Conservation (phyloP, 2,113 vertebrate species). For the Mesitornis unicolor region DNA sequence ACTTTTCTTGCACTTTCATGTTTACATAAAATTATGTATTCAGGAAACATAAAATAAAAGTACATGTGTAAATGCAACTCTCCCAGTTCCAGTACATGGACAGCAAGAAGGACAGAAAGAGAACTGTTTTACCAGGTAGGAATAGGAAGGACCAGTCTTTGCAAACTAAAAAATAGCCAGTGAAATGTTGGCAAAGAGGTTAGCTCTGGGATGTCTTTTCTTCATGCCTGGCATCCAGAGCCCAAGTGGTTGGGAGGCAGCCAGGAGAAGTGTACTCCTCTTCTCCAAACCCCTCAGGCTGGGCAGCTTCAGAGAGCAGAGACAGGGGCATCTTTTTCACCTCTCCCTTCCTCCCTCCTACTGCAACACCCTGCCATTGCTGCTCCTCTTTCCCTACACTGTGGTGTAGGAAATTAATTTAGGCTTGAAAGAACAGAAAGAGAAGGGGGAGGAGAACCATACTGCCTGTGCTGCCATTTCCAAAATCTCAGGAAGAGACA, state of each 20-base stretch:
- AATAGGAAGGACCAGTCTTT: neutral
- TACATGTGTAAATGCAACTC: neutral
- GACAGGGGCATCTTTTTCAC: neutral
- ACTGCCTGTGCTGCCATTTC: neutral
- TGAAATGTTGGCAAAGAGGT: neutral
- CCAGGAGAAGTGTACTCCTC: neutral
- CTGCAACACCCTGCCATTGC: neutral
- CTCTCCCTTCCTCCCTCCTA: neutral
- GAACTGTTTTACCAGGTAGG: neutral
- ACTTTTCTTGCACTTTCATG: neutral
- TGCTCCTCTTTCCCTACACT: fast-evolving
- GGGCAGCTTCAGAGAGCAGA: neutral
- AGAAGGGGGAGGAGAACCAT: neutral
- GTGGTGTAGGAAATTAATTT: neutral
- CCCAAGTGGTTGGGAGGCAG: neutral
- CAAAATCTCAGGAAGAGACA: neutral
- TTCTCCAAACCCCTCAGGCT: neutral
- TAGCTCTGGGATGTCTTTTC: neutral
- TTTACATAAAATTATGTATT: neutral
- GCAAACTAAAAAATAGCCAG: neutral
- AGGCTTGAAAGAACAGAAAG: neutral
- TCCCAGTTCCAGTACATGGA: neutral
- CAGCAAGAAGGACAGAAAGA: neutral
- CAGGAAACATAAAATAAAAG: neutral
- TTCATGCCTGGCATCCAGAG: neutral